These are phyloP conservation scores for Siniperca scherzeri DNA, from an alignment of 2,797 vertebrate species.

Conservation along the genomic window DNA sequence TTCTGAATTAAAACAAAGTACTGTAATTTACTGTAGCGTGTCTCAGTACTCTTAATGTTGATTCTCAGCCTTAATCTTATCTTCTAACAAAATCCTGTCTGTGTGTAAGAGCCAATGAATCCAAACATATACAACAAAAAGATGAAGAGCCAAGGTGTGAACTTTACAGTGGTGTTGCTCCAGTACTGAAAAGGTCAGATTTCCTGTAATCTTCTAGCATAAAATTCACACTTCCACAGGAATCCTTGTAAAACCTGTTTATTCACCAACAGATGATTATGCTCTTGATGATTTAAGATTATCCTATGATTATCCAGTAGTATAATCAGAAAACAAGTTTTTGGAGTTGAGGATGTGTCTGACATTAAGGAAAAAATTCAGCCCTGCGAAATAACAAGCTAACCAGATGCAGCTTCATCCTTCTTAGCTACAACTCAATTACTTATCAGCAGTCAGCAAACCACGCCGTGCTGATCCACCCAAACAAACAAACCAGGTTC, in stretches of 20 bases:
- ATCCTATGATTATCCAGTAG: conserved; percentile 37
- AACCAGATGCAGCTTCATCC: conserved; percentile 35
- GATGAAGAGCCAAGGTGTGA: conserved; percentile 2
- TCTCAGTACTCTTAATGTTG: conserved; percentile 5
- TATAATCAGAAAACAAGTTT: conserved; percentile 28
- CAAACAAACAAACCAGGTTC: conserved; percentile 33
- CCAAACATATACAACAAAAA: conserved; percentile 4
- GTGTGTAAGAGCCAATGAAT: neutral
- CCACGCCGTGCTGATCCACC: conserved; percentile 13
- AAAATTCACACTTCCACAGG: conserved; percentile 28
- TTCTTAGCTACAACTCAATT: conserved; percentile 37
- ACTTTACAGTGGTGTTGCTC: conserved; percentile 7
- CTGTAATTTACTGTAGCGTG: conserved; percentile 10
- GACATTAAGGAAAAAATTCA: conserved; percentile 40
- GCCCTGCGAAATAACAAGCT: conserved; percentile 27
- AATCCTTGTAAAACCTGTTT: conserved; percentile 39
- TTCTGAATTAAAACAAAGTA: conserved; percentile 35
- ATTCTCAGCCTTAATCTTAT: conserved; percentile 14
- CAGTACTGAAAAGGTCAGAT: conserved; percentile 17
- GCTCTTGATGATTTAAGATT: conserved; percentile 36
- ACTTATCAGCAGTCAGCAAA: conserved; percentile 38
- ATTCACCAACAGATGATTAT: conserved; percentile 29
- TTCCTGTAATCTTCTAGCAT: conserved; percentile 23
- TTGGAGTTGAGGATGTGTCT: conserved; percentile 11
- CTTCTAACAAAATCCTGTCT: neutral